These are phyloP conservation scores for Pomacea maculata DNA, from an alignment of 1,140 invertebrate genomes.

Conservation along the genomic window DNA sequence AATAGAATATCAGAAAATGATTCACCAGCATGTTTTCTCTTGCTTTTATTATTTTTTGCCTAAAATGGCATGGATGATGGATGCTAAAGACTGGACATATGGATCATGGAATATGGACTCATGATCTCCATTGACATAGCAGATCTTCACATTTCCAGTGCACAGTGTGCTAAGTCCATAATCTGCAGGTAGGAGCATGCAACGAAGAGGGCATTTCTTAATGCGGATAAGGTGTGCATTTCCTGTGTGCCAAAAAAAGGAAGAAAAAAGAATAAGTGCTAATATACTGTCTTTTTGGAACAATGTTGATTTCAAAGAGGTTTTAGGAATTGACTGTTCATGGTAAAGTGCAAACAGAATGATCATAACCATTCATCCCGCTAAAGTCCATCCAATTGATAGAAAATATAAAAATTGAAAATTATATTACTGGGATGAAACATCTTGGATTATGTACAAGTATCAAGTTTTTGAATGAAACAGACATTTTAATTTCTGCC, in stretches of 20 bases:
- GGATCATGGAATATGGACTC: slow-evolving; percentile 17
- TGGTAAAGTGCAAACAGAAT: not conserved
- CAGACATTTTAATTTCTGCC: not conserved
- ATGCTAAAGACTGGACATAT: not conserved
- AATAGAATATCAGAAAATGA: too few species aligned
- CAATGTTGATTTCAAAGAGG: not conserved
- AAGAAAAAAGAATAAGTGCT: too few species aligned
- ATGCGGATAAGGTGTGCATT: slow-evolving; percentile 13
- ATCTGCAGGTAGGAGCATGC: not conserved
- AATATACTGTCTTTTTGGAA: not conserved
- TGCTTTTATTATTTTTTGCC: too few species aligned
- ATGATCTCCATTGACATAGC: slow-evolving; percentile 11
- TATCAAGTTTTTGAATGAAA: too few species aligned
- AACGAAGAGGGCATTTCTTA: not conserved
- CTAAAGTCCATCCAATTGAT: not conserved
- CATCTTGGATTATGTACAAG: too few species aligned
- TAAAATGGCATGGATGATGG: not conserved
- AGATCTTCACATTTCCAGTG: slow-evolving; percentile 5
- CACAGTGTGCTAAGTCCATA: slow-evolving; percentile 8
- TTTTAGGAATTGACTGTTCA: not conserved
- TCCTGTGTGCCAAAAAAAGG: not conserved
- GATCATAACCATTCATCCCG: not conserved
- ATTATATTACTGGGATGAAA: too few species aligned
- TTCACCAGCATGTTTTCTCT: too few species aligned
- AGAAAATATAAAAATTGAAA: too few species aligned